A percentile compares a stretch with the other conserved stretches of the same genome.
Conservation (phyloP, 2,888 invertebrate genomes). For the Drosophila nr. perissopoda region DNA sequence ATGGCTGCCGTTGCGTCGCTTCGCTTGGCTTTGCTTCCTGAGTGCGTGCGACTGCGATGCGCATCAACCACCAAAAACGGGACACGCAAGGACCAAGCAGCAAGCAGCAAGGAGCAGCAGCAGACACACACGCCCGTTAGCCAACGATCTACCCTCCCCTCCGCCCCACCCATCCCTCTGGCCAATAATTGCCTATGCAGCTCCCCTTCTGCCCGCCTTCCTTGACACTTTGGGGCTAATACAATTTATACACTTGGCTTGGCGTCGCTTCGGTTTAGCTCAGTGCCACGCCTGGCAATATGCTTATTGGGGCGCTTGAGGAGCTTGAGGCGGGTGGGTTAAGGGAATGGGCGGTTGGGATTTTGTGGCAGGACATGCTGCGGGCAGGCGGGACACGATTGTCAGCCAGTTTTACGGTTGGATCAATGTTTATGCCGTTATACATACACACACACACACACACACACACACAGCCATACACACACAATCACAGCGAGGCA, state of each 20-base stretch:
- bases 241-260: conserved; percentile 81
- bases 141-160: neutral
- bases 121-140: conserved; percentile 24
- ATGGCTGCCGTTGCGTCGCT: conserved; percentile 29
- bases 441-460: conserved; percentile 52
- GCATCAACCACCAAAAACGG: conserved; percentile 68
- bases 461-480: conserved; percentile 49
- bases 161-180: neutral
- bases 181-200: conserved; percentile 63
- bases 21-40: conserved; percentile 13
- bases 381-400: conserved; percentile 56
- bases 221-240: conserved; percentile 79
- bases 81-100: neutral
- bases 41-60: conserved; percentile 59
- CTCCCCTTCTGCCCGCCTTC: conserved; percentile 30
- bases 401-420: conserved; percentile 78
- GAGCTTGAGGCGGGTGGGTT: neutral
- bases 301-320: conserved; percentile 1
- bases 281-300: conserved; percentile 61
- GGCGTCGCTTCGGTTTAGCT: conserved; percentile 77
- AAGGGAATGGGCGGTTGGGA: conserved; percentile 8
- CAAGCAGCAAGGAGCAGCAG: conserved; percentile 4
- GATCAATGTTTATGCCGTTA: conserved; percentile 80
- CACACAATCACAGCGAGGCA: conserved; percentile 55
- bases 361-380: conserved; percentile 31